Evolutionary conservation across 2,888 invertebrate species (phyloP).

Genomic region (Aromia moschata): DNA sequence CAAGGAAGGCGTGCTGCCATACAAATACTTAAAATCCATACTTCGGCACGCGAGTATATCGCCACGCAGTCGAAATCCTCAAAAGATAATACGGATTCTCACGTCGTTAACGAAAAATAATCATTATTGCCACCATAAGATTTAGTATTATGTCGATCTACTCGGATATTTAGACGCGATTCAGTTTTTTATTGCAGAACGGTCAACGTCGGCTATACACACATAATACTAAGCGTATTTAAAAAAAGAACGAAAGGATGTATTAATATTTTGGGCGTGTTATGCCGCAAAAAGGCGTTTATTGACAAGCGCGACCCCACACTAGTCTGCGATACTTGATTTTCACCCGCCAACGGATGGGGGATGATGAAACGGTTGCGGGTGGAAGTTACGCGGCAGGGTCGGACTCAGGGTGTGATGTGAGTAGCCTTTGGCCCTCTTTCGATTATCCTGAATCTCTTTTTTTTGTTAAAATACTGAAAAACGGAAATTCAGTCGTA

Average conservation of each 20-base stretch:
- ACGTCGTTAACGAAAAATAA: neutral
- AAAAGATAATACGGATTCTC: neutral
- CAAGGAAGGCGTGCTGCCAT: constrained; percentile 38
- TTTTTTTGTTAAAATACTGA: too few species aligned
- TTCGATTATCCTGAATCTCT: too few species aligned
- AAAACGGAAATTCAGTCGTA: too few species aligned
- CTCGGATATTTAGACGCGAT: neutral
- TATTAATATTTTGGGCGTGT: constrained; percentile 43
- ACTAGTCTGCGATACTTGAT: constrained; percentile 50
- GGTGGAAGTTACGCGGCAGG: constrained; percentile 25
- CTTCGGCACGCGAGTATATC: neutral
- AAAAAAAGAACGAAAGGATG: neutral
- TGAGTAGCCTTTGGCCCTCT: too few species aligned
- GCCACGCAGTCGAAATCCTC: neutral
- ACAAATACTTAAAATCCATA: constrained; percentile 54
- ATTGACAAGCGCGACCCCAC: constrained; percentile 60
- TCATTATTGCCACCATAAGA: neutral
- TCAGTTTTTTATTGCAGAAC: neutral
- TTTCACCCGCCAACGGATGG: constrained; percentile 48
- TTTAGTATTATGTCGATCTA: neutral
- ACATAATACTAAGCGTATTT: too few species aligned
- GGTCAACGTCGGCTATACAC: neutral
- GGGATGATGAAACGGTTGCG: constrained; percentile 28
- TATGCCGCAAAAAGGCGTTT: constrained; percentile 58
- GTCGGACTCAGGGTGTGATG: too few species aligned